Percentiles rank a stretch among this genome's conserved stretches.
Evolutionary conservation across 2,888 invertebrate genomes (phyloP).

Genomic region (Ephialtes manifestator): DNA sequence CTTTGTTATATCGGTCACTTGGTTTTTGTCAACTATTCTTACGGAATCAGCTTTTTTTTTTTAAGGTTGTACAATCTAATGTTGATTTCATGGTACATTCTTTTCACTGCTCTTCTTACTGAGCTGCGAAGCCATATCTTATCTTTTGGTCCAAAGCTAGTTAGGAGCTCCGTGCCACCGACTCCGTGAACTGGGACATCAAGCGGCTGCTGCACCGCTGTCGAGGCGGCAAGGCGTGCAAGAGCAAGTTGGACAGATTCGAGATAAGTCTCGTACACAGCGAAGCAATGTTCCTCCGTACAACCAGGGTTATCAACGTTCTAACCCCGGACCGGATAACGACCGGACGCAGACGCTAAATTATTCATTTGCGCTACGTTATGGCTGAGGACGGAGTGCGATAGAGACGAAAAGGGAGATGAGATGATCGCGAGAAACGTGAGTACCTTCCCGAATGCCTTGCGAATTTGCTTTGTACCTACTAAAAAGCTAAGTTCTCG

Average conservation of each 20-base stretch:
- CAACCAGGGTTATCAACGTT: constrained; percentile 81
- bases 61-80: background rate
- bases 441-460: constrained; percentile 9
- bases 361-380: constrained; percentile 81
- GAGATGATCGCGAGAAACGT: constrained; percentile 47
- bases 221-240: constrained; percentile 53
- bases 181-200: constrained; percentile 76
- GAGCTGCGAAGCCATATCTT: constrained; percentile 61
- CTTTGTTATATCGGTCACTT: background rate
- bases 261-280: constrained; percentile 79
- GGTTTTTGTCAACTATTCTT: background rate
- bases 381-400: constrained; percentile 57
- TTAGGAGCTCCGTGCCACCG: constrained; percentile 53
- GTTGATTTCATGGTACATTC: background rate
- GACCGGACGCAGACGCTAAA: constrained; percentile 82
- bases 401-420: constrained; percentile 41
- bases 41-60: background rate
- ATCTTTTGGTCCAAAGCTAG: constrained; percentile 72
- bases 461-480: constrained; percentile 40
- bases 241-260: constrained; percentile 78
- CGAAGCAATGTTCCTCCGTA: constrained; percentile 46
- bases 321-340: constrained; percentile 74
- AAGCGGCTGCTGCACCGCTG: constrained; percentile 48
- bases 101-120: background rate
- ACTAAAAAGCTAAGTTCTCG: constrained; percentile 37